Evolutionary conservation across 2,113 vertebrate genomes (phyloP).

Genomic region (Trochalopteron elliotii): DNA sequence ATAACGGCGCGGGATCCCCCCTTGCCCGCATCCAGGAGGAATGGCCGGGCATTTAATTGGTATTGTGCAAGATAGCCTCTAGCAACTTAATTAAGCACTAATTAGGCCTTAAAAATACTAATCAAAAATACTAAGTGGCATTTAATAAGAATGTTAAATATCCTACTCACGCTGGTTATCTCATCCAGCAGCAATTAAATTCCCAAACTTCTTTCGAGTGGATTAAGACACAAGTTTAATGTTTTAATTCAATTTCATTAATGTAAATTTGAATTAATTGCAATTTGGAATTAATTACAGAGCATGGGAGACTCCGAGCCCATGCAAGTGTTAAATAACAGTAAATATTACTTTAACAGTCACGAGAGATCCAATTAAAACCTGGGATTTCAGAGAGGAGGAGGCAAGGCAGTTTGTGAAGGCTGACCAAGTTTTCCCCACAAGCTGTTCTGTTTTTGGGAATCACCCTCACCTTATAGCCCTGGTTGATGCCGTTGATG

Average conservation of each 20-base stretch:
- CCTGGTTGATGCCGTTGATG: constrained; percentile 98
- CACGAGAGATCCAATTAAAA: not conserved
- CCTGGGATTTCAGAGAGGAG: not conserved
- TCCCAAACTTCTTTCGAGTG: constrained; percentile 70
- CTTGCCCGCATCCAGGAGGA: constrained; percentile 44
- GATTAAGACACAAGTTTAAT: constrained; percentile 77
- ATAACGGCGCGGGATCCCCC: constrained; percentile 41
- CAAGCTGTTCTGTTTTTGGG: accelerated
- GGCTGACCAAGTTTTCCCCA: accelerated
- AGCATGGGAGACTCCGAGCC: constrained; percentile 38
- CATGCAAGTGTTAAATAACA: constrained; percentile 66
- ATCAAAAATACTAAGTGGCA: constrained; percentile 83
- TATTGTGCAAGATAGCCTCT: constrained; percentile 73
- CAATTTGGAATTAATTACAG: constrained; percentile 69
- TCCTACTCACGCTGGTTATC: constrained; percentile 73
- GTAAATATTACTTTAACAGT: constrained; percentile 60
- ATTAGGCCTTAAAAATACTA: constrained; percentile 82
- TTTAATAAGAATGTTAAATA: constrained; percentile 83
- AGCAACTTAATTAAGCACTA: constrained; percentile 81
- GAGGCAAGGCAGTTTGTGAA: not conserved
- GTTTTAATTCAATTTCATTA: constrained; percentile 81
- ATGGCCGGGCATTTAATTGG: constrained; percentile 69
- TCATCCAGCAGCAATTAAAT: constrained; percentile 76
- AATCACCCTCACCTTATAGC: constrained; percentile 87
- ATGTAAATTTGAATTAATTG: constrained; percentile 82